Evolutionary conservation across 2,113 vertebrate genomes (phyloP).

Genomic region (Triplophysa siluroides): DNA sequence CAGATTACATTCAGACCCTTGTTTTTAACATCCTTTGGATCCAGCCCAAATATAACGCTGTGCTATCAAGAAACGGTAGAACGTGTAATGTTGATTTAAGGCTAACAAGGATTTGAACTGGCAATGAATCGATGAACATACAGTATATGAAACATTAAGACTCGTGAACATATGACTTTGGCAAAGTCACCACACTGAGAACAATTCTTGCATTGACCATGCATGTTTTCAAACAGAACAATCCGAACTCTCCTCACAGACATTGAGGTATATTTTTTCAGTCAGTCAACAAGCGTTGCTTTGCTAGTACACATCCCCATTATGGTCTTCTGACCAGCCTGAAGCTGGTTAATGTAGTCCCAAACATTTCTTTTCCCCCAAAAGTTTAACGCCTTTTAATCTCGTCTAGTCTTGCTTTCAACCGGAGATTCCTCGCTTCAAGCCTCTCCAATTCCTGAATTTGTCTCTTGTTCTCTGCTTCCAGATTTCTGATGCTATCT

Average conservation of each 20-base stretch:
- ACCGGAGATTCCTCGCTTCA: constrained; percentile 62
- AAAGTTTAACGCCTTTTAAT: constrained; percentile 60
- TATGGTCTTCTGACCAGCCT: background rate
- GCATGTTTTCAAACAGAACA: constrained; percentile 24
- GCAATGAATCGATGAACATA: constrained; percentile 5
- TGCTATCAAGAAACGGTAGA: constrained; percentile 26
- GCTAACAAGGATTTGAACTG: constrained; percentile 32
- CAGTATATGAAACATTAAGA: constrained; percentile 39
- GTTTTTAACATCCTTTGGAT: constrained; percentile 43
- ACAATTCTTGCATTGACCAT: constrained; percentile 39
- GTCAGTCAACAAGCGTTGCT: constrained; percentile 29
- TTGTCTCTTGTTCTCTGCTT: constrained; percentile 64
- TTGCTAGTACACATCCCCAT: background rate
- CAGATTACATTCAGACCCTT: constrained; percentile 24
- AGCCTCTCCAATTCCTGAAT: constrained; percentile 61
- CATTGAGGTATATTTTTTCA: background rate
- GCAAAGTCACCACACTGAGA: constrained; percentile 38
- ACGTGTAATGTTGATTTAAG: constrained; percentile 22
- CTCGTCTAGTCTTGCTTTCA: constrained; percentile 64
- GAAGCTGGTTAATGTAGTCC: constrained; percentile 1
- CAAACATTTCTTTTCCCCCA: background rate
- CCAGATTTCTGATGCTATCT: constrained; percentile 73
- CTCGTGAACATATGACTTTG: constrained; percentile 9
- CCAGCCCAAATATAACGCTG: constrained; percentile 46
- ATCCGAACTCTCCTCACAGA: constrained; percentile 39